A percentile compares a stretch with the other conserved stretches of the same genome.
Evolutionary conservation across 1,140 invertebrate genomes (phyloP).

Genomic region (Drosophila simulans): DNA sequence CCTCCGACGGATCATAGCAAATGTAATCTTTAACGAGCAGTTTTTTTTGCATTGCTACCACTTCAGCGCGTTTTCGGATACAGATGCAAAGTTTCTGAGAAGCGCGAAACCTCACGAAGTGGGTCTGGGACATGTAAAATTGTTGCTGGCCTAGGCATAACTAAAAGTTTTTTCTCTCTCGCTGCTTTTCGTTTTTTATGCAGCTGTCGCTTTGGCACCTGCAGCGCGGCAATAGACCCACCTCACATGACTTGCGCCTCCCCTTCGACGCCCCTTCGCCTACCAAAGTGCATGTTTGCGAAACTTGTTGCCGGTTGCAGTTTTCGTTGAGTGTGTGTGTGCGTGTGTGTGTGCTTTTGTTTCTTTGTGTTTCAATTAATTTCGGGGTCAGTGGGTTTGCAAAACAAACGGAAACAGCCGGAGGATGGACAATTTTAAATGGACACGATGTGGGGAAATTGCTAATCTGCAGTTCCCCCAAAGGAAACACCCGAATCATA

Average conservation of each 20-base stretch:
- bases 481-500: slow-evolving; percentile 13
- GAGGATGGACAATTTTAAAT: slow-evolving; percentile 15
- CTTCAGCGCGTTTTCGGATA: slow-evolving; percentile 6
- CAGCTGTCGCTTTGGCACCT: slow-evolving; percentile 57
- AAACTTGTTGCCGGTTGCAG: slow-evolving; percentile 55
- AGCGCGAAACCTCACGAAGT: slow-evolving; percentile 25
- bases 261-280: not conserved
- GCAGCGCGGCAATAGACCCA: slow-evolving; percentile 40
- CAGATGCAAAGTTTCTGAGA: slow-evolving; percentile 22
- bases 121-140: slow-evolving; percentile 61
- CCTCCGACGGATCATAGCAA: no score
- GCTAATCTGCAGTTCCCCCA: slow-evolving; percentile 42
- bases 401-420: slow-evolving; percentile 52
- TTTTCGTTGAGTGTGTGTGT: slow-evolving; percentile 23
- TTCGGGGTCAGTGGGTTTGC: slow-evolving; percentile 65
- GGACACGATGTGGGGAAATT: slow-evolving; percentile 18
- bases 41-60: not conserved
- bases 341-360: slow-evolving; percentile 15
- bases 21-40: not conserved
- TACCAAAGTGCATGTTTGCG: slow-evolving; percentile 7
- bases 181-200: slow-evolving; percentile 28
- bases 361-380: slow-evolving; percentile 41
- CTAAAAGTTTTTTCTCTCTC: slow-evolving; percentile 28
- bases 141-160: slow-evolving; percentile 60
- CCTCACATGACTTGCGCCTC: not conserved